phyloP scores from a whole-genome alignment of 2,797 vertebrate genomes.

The Cyclura pinguis region DNA sequence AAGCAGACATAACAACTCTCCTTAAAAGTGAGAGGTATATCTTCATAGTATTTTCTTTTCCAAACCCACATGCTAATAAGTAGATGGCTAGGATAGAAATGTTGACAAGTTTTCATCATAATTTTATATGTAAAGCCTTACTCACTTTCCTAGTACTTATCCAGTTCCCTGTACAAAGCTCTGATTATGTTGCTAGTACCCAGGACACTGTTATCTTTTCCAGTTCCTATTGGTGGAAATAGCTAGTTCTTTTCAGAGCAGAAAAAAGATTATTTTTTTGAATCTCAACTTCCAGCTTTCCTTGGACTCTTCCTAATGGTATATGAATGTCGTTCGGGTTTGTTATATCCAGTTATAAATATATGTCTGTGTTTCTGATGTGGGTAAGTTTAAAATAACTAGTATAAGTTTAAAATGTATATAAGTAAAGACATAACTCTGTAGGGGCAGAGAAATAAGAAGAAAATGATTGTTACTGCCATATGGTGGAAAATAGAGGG shows the following conservation, averaged over 20 bases:
- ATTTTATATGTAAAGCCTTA: not conserved
- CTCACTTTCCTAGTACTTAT: not conserved
- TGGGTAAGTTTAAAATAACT: not conserved
- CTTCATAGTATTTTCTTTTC: not conserved
- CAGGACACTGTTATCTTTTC: not conserved
- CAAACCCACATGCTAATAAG: not conserved
- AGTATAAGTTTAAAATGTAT: not conserved
- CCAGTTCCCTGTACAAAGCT: not conserved
- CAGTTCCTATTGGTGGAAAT: too few species aligned
- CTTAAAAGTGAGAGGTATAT: not conserved
- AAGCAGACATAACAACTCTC: not conserved
- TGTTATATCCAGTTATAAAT: not conserved
- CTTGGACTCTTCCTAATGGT: not conserved
- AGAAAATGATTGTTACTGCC: not conserved
- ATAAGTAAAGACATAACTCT: too few species aligned
- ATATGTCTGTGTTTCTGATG: fast-evolving
- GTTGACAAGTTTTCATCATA: not conserved
- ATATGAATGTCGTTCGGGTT: not conserved
- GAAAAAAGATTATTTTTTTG: too few species aligned
- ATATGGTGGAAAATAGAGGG: constrained; percentile 49
- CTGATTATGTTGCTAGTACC: not conserved
- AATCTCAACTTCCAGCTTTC: not conserved
- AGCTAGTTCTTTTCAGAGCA: too few species aligned
- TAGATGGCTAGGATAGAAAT: not conserved
- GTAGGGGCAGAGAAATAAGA: fast-evolving